Percentiles rank a stretch among this genome's conserved stretches.
Evolutionary conservation across 2,113 vertebrate species (phyloP).

Genomic region (Hepsetus odoe): DNA sequence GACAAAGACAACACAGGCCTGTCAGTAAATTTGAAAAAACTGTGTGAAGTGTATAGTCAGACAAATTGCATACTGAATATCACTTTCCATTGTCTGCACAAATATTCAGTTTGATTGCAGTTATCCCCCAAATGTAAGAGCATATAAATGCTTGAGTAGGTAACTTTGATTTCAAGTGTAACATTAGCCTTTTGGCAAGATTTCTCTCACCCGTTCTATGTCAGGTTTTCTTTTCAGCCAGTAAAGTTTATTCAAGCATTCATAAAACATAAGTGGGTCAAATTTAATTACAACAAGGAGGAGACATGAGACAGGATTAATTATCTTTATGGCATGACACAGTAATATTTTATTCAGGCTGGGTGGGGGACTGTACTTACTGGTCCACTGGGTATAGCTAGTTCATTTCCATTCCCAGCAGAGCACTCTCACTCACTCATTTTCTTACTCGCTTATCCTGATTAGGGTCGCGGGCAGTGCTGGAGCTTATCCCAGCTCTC

Average conservation of each 20-base stretch:
- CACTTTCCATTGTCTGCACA: too few relatives aligned
- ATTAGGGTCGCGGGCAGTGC: too few relatives aligned
- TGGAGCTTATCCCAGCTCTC: too few relatives aligned
- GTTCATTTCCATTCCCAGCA: conserved; percentile 64
- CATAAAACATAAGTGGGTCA: conserved; percentile 82
- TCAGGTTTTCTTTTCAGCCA: conserved; percentile 54
- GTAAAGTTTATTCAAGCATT: conserved; percentile 66
- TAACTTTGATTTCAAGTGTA: background rate
- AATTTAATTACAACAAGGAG: conserved; percentile 73
- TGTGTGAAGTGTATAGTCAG: too few relatives aligned
- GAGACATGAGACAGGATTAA: conserved; percentile 75
- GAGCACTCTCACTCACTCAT: conserved; percentile 64
- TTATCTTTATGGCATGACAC: conserved; percentile 76
- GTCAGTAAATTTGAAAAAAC: too few relatives aligned
- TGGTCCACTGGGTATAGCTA: conserved; percentile 56
- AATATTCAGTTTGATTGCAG: too few relatives aligned
- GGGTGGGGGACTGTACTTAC: conserved; percentile 61
- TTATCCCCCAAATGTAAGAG: background rate
- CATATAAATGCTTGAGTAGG: background rate
- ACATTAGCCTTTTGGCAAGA: background rate
- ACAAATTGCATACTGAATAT: too few relatives aligned
- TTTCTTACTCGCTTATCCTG: conserved; percentile 62
- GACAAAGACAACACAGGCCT: too few relatives aligned
- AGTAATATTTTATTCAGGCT: conserved; percentile 79
- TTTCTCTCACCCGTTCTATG: conserved; percentile 54